A percentile compares a stretch with the other conserved stretches of the same genome.
phyloP scores from a whole-genome alignment of 2,797 vertebrate species.

The Caiman crocodilus region DNA sequence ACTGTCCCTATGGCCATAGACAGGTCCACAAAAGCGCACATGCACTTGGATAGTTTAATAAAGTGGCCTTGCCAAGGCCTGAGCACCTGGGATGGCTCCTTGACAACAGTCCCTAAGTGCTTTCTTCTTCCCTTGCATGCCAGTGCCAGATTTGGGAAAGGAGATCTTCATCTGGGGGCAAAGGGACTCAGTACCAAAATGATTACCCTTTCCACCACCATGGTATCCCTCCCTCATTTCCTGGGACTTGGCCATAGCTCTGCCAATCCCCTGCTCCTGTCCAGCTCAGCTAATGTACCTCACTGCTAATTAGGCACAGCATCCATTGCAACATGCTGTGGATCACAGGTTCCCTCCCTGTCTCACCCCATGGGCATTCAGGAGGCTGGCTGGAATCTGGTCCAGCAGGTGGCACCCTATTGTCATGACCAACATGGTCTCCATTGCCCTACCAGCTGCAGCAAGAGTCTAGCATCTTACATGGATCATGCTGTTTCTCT shows the following conservation, averaged over 20 bases:
- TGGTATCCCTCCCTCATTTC: no score
- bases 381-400: not conserved
- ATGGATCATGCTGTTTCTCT: not conserved
- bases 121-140: not conserved
- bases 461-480: not conserved
- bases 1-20: accelerated
- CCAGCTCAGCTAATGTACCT: not conserved
- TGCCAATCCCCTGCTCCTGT: not conserved
- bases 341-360: not conserved
- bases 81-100: not conserved
- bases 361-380: not conserved
- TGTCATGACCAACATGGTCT: not conserved
- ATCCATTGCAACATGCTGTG: not conserved
- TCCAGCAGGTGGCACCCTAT: not conserved
- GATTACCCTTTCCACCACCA: not conserved
- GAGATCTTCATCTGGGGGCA: not conserved
- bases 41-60: not conserved
- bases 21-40: not conserved
- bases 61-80: not conserved
- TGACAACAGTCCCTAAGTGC: not conserved
- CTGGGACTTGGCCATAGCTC: not conserved
- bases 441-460: not conserved
- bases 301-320: not conserved
- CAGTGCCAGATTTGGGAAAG: not conserved
- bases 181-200: not conserved